Evolutionary conservation across 2,797 vertebrate species (phyloP).

Genomic region (Paguma larvata): DNA sequence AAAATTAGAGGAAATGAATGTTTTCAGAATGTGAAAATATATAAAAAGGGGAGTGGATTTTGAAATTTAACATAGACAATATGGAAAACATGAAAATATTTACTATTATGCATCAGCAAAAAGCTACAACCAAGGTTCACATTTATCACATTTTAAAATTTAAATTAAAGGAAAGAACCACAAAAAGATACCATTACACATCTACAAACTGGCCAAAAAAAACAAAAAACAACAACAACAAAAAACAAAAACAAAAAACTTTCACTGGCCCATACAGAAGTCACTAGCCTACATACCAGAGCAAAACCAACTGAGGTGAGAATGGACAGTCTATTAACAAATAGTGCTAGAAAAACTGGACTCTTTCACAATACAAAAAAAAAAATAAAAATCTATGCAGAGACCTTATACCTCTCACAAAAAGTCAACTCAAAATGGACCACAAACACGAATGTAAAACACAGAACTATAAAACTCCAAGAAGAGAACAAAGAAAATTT

Average conservation of each 20-base stretch:
- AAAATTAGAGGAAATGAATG: background rate
- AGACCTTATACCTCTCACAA: background rate
- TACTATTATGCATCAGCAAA: background rate
- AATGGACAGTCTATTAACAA: background rate
- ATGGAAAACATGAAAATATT: constrained; percentile 31
- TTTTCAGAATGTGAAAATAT: constrained; percentile 47
- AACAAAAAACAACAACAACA: background rate
- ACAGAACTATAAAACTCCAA: background rate
- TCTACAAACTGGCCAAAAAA: background rate
- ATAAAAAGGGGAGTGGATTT: background rate
- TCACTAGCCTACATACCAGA: background rate
- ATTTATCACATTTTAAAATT: constrained; percentile 30
- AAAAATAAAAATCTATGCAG: background rate
- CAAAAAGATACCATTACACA: background rate
- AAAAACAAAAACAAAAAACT: background rate
- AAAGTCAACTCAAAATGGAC: constrained; percentile 42
- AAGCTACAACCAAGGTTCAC: background rate
- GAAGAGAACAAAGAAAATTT: background rate
- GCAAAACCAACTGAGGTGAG: background rate
- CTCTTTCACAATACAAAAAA: background rate
- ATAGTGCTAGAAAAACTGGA: background rate
- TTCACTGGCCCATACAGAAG: background rate
- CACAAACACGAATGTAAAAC: background rate
- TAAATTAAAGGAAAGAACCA: constrained; percentile 42
- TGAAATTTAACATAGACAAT: background rate